Evolutionary conservation across 37 sponge, comb jelly and placozoan genomes (phyloP).

Genomic region (Aplysina aerophoba): DNA sequence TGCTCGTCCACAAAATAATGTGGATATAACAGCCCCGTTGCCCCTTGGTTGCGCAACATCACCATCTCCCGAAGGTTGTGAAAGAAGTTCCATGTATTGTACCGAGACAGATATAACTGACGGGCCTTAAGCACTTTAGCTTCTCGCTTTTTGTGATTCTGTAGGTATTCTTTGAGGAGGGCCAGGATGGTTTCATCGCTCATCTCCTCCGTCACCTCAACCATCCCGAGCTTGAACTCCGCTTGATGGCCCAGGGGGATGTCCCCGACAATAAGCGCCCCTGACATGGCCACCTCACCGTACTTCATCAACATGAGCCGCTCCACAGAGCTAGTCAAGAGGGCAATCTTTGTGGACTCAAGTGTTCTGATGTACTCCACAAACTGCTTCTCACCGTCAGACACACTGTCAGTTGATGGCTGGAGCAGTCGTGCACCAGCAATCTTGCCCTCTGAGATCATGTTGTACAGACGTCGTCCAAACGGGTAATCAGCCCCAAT

Average conservation of each 20-base stretch:
- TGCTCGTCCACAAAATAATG: conserved; percentile 10
- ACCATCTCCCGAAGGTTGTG: neutral
- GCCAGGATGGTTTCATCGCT: conserved; percentile 2
- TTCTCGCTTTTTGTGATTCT: neutral
- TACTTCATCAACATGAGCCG: conserved; percentile 29
- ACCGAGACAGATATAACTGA: conserved; percentile 14
- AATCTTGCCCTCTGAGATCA: conserved; percentile 15
- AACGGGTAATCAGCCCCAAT: conserved; percentile 18
- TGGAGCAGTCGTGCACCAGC: neutral
- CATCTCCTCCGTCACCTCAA: conserved; percentile 15
- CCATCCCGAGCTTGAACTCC: conserved; percentile 18
- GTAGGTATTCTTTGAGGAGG: neutral
- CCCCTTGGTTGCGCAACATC: neutral
- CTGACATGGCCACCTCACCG: conserved; percentile 35
- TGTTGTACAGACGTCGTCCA: conserved; percentile 20
- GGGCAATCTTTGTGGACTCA: conserved; percentile 30
- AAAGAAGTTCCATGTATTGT: conserved; percentile 32
- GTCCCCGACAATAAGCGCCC: conserved; percentile 38
- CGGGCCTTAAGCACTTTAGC: conserved; percentile 4
- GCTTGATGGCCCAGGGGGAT: conserved; percentile 36
- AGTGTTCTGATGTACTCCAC: neutral
- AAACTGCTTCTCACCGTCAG: neutral
- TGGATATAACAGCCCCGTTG: conserved; percentile 2
- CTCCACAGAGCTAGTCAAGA: conserved; percentile 11
- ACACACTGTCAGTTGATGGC: neutral